Base-by-base conservation (phyloP, 1,140 invertebrate genomes). In the Elysia chlorotica region DNA sequence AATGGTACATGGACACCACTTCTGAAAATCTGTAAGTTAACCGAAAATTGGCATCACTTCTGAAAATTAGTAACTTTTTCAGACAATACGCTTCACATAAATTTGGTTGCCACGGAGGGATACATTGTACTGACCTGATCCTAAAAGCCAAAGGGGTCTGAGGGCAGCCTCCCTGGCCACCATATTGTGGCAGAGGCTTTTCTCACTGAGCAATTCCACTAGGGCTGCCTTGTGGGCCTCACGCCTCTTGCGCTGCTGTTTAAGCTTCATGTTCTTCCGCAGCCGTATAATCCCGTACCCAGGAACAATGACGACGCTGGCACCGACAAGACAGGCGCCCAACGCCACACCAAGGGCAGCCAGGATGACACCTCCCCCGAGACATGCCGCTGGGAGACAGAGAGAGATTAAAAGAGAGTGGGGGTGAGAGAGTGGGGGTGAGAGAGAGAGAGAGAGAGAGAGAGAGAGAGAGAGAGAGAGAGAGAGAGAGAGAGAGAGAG, bases 251-350 rank as follows among this genome's bases (percentile, higher is more conserved):
- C 33, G 6, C 33, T 66, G 33, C 31, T 66, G 37, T 23, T 14
- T 30, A 23, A 10, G 14, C 59, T 38, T 31, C 36, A 61, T 17
- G 38, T 63, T 56, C 1, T 38, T n/a, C 21, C 35, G 3, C 21
- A 71, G 30, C 28, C 30, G 1, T 48, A 71, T 62, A 14, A 71
- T 71, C 28, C 69, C 69, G 37, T 71, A 71, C 17, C 69, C 69
- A 6, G 69, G 69, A 0, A 71, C 36, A 31, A 71, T 71, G 59
- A 71, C 36, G 4, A 71, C 69, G 28, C 69, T 71, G 10, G 57
- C 69, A 48, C 57, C 69, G n/a, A 71, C 56, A 4, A 71, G 33
- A n/a, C 56, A 30, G 1, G 38, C 59, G 17, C 69, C 69, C 6
- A 59, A 56, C 0, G 69, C 69, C 4, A 71, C n/a, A 0, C 69